A percentile compares a stretch with the other conserved stretches of the same genome.
Conservation (phyloP, 2,888 invertebrate species). For the Agrotis ipsilon region DNA sequence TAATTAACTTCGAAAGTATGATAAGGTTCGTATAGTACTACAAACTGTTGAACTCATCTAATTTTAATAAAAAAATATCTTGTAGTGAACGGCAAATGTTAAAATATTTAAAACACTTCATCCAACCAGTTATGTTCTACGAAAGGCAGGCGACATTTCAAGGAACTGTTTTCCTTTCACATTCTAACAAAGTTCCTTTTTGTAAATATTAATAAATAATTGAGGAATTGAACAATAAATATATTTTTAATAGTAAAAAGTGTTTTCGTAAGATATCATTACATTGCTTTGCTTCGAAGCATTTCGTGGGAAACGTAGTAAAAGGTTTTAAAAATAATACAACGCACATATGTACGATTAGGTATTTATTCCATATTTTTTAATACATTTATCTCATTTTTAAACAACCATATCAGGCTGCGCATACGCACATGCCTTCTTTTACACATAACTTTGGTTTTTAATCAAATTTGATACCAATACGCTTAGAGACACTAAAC, state of each 20-base stretch:
- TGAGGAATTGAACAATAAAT: slow-evolving; percentile 35
- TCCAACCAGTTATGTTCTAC: background rate
- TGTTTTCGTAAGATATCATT: background rate
- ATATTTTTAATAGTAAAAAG: slow-evolving; percentile 15
- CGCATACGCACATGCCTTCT: slow-evolving; percentile 62
- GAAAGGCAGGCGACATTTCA: too few species aligned
- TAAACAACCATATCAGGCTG: slow-evolving; percentile 77
- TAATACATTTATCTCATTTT: slow-evolving; percentile 80
- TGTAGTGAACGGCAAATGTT: slow-evolving; percentile 1
- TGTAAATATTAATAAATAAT: slow-evolving; percentile 58
- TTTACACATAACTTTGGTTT: slow-evolving; percentile 74
- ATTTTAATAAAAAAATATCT: background rate
- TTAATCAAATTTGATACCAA: slow-evolving; percentile 67
- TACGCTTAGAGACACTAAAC: slow-evolving; percentile 72
- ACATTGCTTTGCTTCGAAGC: too few species aligned
- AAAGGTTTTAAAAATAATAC: slow-evolving; percentile 37
- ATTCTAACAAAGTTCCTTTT: slow-evolving; percentile 23
- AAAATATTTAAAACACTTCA: background rate
- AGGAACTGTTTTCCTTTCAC: background rate
- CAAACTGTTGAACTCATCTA: background rate
- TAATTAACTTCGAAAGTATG: slow-evolving; percentile 25
- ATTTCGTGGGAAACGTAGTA: too few species aligned
- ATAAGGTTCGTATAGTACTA: background rate
- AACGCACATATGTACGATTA: slow-evolving; percentile 74
- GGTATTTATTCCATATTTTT: slow-evolving; percentile 83